Conservation (phyloP, 1,140 invertebrate genomes). For the Rhyzopertha dominica region DNA sequence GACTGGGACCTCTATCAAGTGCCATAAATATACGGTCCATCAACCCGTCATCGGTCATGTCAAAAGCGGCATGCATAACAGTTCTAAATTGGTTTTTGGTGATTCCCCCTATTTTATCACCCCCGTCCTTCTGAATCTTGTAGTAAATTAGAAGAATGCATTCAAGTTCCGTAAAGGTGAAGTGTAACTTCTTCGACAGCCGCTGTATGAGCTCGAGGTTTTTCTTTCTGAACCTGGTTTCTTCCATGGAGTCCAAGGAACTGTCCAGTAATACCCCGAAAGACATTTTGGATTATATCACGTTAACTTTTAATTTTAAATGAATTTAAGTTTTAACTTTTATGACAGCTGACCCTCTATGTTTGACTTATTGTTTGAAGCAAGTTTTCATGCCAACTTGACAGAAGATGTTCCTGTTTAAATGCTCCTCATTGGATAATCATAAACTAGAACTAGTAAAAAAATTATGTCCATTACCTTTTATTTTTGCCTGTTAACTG, state of each 20-base stretch:
- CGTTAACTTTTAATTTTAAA: too few species aligned
- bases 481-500: too few species aligned
- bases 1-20: slow-evolving; percentile 54
- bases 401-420: too few species aligned
- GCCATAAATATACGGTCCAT: slow-evolving; percentile 56
- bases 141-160: slow-evolving; percentile 43
- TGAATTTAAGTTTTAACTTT: background rate
- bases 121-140: slow-evolving; percentile 44
- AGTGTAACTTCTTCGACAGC: slow-evolving; percentile 45
- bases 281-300: too few species aligned
- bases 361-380: too few species aligned
- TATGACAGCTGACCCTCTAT: too few species aligned
- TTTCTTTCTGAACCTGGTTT: slow-evolving; percentile 52
- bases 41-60: slow-evolving; percentile 66
- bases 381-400: too few species aligned
- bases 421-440: too few species aligned
- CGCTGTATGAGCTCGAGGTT: slow-evolving; percentile 47
- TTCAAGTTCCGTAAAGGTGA: slow-evolving; percentile 49
- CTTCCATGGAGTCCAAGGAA: slow-evolving; percentile 52
- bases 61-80: slow-evolving; percentile 63
- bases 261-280: slow-evolving; percentile 45
- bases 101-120: slow-evolving; percentile 44
- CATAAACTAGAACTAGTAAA: too few species aligned
- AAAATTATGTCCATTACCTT: too few species aligned
- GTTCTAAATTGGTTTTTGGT: slow-evolving; percentile 59